phyloP scores from a whole-genome alignment of 2,888 invertebrate species.

The Agrilus biguttatus region DNA sequence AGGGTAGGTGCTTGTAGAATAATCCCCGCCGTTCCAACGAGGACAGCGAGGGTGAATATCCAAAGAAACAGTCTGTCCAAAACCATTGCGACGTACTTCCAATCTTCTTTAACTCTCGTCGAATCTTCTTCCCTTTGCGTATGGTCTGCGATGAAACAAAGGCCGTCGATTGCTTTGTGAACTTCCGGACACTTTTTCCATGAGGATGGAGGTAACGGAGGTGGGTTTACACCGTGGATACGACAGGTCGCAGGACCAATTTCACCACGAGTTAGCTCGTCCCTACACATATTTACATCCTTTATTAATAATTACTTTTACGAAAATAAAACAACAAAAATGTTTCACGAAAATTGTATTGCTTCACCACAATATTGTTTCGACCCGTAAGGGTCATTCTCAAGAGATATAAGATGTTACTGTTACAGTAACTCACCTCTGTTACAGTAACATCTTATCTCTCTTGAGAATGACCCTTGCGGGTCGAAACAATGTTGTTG shows the following conservation, averaged over 20 bases:
- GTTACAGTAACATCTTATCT: no score
- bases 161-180: conserved; percentile 85
- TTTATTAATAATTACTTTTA: no score
- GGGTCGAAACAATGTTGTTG: no score
- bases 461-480: no score
- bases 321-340: no score
- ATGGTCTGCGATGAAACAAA: conserved; percentile 84
- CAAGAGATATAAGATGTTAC: no score
- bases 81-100: conserved; percentile 98
- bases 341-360: no score
- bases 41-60: conserved; percentile 91
- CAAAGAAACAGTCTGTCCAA: conserved; percentile 91
- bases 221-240: conserved; percentile 46
- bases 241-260: conserved; percentile 42
- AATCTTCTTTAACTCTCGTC: conserved; percentile 89
- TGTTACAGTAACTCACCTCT: no score
- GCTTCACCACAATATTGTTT: no score
- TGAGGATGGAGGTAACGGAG: conserved; percentile 37
- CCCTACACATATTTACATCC: conserved; percentile 19
- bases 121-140: conserved; percentile 85
- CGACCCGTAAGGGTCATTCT: no score
- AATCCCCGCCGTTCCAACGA: conserved; percentile 87
- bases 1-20: conserved; percentile 90
- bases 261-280: conserved; percentile 17
- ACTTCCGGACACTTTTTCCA: conserved; percentile 88